Base-by-base conservation (phyloP, 2,888 invertebrate species). In the Lasioglossum oenotherae region DNA sequence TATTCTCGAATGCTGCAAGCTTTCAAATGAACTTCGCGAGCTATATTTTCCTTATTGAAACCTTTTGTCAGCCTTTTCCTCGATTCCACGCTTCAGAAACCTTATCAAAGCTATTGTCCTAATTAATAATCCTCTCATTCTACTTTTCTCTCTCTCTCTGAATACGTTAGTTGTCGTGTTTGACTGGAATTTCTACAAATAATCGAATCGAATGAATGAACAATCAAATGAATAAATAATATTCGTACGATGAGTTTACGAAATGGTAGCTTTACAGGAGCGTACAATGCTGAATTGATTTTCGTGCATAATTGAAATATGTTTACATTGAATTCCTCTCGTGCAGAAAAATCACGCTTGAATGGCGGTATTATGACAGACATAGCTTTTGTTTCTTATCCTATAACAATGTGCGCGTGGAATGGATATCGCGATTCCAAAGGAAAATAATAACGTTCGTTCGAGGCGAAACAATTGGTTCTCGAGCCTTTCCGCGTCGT, bases 401-500 rank as follows among this genome's bases (percentile, higher is more conserved):
- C n/a, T 27, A 14, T 41, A 74, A 71, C 41, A 57, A 76, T 73
- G 67, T 16, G 64, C 35, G 3, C 44, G 4, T 23, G n/a, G 41
- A 72, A 16, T 6, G 44, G 35, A 2, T 44, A 46, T 67, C 60
- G 49, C 69, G 84, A 76, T 77, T 79, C 60, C 69, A n/a, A 67
- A 44, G 73, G 78, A 71, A 60, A 79, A 81, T 79, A 78, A 84
- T 35, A 76, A 77, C 73, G 60, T 80, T 81, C 67, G 72, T 85
- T 81, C 74, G 44, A 27, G 46, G 75, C 49, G 53, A 81, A 79
- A 86, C 60, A 86, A 80, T 86, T 79, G 82, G 73, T 74, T 64
- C 86, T 79, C 23, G 71, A 76, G 73, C 57, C 83, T 67, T 90
- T 89, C 89, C 87, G 84, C 82, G 86, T 83, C 86, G 91, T 88